These are phyloP conservation scores for Pantherophis vulpinus DNA, from an alignment of 2,797 vertebrate species.

Conservation along the genomic window DNA sequence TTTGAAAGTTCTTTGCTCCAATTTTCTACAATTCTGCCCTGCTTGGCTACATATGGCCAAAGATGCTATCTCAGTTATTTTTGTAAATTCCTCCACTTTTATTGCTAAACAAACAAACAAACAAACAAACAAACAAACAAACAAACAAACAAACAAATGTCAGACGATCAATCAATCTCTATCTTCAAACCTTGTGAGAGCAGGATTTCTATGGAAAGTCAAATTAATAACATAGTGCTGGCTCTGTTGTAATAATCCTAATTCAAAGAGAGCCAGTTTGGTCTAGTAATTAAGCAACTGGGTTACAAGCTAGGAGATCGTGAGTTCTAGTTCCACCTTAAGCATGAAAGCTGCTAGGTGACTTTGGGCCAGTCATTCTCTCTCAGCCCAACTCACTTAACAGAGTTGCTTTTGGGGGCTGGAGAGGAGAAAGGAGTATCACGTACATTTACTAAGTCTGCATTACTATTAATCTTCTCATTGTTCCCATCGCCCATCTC, in stretches of 20 bases:
- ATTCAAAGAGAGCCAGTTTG: not conserved
- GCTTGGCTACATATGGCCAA: not conserved
- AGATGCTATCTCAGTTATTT: not conserved
- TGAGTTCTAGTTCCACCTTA: no score
- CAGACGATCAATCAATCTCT: no score
- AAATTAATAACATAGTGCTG: not conserved
- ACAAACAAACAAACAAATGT: no score
- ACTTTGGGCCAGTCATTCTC: no score
- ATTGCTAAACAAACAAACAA: not conserved
- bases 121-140: no score
- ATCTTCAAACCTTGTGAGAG: not conserved
- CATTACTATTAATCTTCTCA: no score
- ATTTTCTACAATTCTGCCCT: not conserved
- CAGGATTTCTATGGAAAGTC: not conserved
- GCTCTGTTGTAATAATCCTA: not conserved
- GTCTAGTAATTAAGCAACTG: not conserved
- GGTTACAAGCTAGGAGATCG: no score
- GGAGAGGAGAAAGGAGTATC: not conserved
- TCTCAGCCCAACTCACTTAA: not conserved
- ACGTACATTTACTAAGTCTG: not conserved
- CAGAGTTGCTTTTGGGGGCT: not conserved
- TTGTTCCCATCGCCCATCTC: no score
- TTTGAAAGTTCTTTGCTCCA: not conserved
- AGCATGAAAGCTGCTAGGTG: no score
- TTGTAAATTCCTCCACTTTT: not conserved